Evolutionary conservation across 2,888 invertebrate species (phyloP), one percentile per base, ranked within the genome.

Genomic region (Yponomeuta plumbellus): DNA sequence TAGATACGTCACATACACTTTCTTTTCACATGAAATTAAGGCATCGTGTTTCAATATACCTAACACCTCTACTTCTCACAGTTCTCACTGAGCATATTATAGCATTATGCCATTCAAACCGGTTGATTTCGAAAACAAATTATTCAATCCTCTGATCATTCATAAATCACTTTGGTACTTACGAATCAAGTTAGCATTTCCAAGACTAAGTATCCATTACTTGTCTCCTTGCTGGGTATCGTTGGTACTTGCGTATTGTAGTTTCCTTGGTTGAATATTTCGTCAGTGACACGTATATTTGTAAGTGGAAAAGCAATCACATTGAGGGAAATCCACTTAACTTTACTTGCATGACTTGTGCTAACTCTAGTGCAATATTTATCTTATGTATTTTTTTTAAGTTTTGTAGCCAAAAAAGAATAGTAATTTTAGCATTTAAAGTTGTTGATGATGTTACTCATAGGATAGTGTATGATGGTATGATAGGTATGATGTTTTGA

Each of bases 311-410:
- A 59, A 59, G 59, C 22, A 59, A 59, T 21, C 59, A 59, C 23
- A 59, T 21, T 59, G 59, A 59, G 59, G 59, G 22, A 59, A 59
- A 59, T 59, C 59, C 59, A 59, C 59, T 59, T 59, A 20, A 22
- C 59, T n/a, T 59, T 11, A 22, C 22, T 21, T 59, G 23, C 59
- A 59, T 59, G 59, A 59, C 59, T 59, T 59, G 59, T 52, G 44
- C 44, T 52, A 52, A 52, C 44, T 17, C 17, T 52, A 13, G 44
- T 52, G 17, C 13, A 52, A 17, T 52, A 52, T 52, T 17, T 52
- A 8, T 17, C 17, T 52, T 52, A 52, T 17, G 44, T 52, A 17
- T 59, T 59, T 4, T 58, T n/a, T 2, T 59, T 52, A 17, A 8
- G 17, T 1, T 52, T 17, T 52, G 17, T 17, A 52, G 44, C 17